phyloP scores from a whole-genome alignment of 1,140 invertebrate species.

The Bilobella aurantiaca region DNA sequence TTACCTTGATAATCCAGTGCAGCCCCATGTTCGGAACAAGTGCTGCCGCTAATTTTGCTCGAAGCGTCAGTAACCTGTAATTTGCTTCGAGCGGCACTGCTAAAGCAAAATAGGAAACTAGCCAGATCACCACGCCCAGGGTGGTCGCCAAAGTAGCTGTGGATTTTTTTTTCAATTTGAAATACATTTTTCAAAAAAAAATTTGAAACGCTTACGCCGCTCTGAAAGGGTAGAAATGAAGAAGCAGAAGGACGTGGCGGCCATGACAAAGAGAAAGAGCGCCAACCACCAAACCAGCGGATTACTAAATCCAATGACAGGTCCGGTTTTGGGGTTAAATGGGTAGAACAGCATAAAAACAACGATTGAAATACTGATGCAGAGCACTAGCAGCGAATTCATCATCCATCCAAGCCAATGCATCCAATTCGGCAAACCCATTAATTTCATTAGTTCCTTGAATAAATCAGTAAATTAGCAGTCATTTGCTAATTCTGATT shows the following conservation, averaged over 20 bases:
- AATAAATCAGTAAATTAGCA: no score
- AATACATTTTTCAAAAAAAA: no score
- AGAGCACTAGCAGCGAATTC: slow-evolving; percentile 26
- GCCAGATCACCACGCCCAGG: slow-evolving; percentile 29
- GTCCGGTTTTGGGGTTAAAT: slow-evolving; percentile 21
- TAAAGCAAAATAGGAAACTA: slow-evolving; percentile 20
- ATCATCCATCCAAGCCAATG: slow-evolving; percentile 34
- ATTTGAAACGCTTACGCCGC: slow-evolving; percentile 30
- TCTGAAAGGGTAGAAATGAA: slow-evolving; percentile 32
- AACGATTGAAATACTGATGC: slow-evolving; percentile 26
- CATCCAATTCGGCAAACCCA: slow-evolving; percentile 26
- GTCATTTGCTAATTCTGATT: no score
- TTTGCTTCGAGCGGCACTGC: slow-evolving; percentile 5
- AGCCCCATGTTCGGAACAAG: slow-evolving; percentile 29
- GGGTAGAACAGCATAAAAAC: slow-evolving; percentile 22
- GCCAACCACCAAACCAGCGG: slow-evolving; percentile 31
- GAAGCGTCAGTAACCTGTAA: slow-evolving; percentile 12
- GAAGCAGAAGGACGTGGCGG: slow-evolving; percentile 29
- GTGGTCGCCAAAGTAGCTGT: slow-evolving; percentile 30
- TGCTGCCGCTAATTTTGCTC: slow-evolving; percentile 16
- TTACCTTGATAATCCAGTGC: slow-evolving; percentile 24
- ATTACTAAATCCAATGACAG: slow-evolving; percentile 22
- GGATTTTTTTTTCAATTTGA: no score
- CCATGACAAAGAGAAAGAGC: slow-evolving; percentile 22
- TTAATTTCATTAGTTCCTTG: slow-evolving; percentile 25